Conservation (phyloP, 37 sponge, comb jelly and placozoan genomes). For the Ianthella basta region DNA sequence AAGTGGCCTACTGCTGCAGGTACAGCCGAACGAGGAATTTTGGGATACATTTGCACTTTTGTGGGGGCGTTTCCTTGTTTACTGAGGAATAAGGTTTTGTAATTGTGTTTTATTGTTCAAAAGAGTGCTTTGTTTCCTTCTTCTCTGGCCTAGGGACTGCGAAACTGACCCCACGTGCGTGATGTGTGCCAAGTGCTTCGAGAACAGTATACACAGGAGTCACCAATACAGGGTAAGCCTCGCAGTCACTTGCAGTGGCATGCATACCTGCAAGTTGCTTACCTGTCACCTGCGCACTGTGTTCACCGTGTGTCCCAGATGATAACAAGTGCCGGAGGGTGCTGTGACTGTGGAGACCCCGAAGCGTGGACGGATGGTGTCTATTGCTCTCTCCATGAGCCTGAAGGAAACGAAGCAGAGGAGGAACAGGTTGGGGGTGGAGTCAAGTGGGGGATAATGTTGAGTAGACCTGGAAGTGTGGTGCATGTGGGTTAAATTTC, state of each 20-base stretch:
- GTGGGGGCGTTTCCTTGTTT: too few relatives aligned
- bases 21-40: background rate
- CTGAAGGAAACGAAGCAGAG: background rate
- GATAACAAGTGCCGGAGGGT: slow-evolving; percentile 75
- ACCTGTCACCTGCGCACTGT: slow-evolving; percentile 24
- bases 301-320: slow-evolving; percentile 30
- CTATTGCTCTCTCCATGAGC: slow-evolving; percentile 73
- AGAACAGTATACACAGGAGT: slow-evolving; percentile 79
- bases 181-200: slow-evolving; percentile 88
- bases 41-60: too few relatives aligned
- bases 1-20: slow-evolving; percentile 34
- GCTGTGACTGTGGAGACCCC: slow-evolving; percentile 95
- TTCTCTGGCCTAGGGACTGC: slow-evolving; percentile 67
- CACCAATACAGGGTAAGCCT: slow-evolving; percentile 76
- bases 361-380: slow-evolving; percentile 85
- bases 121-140: too few relatives aligned
- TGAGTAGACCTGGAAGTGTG: background rate
- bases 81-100: too few relatives aligned
- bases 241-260: background rate
- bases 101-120: too few relatives aligned
- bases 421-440: background rate
- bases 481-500: too few relatives aligned
- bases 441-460: background rate
- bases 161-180: slow-evolving; percentile 91
- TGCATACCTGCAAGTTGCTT: too few relatives aligned